Evolutionary conservation across 2,797 vertebrate genomes (phyloP).

Genomic region (Mionectes olivaceus): DNA sequence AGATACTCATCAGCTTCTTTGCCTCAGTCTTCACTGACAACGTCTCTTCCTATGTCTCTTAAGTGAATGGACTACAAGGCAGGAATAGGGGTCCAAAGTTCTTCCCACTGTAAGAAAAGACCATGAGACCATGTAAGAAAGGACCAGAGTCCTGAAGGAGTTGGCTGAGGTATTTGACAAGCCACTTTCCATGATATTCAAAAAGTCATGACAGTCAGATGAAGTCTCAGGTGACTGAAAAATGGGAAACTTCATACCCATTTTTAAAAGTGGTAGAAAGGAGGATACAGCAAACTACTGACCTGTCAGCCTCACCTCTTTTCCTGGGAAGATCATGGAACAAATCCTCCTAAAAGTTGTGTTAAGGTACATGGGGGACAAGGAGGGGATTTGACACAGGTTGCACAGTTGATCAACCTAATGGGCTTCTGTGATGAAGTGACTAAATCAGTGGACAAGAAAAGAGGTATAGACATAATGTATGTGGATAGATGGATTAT

Average conservation of each 20-base stretch:
- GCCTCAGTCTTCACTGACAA: neutral
- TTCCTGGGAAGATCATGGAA: neutral
- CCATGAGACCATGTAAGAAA: too few relatives aligned
- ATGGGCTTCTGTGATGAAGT: neutral
- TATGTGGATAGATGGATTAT: too few relatives aligned
- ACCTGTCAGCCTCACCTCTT: neutral
- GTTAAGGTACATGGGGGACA: neutral
- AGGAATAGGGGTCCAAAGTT: neutral
- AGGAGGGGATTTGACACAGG: neutral
- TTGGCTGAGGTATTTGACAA: neutral
- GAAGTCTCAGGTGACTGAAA: neutral
- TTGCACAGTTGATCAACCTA: neutral
- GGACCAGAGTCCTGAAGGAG: neutral
- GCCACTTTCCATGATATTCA: neutral
- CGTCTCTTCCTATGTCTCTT: neutral
- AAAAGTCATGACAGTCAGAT: neutral
- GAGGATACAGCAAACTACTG: neutral
- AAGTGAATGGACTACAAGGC: neutral
- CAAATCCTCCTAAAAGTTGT: neutral
- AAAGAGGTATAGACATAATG: neutral
- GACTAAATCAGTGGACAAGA: neutral
- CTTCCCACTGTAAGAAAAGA: neutral
- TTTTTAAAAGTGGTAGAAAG: neutral
- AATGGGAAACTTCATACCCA: neutral
- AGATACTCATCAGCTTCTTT: neutral